These are phyloP conservation scores for Desmophyllum pertusum DNA, from an alignment of 92 coral and sea anemone species.

Conservation along the genomic window DNA sequence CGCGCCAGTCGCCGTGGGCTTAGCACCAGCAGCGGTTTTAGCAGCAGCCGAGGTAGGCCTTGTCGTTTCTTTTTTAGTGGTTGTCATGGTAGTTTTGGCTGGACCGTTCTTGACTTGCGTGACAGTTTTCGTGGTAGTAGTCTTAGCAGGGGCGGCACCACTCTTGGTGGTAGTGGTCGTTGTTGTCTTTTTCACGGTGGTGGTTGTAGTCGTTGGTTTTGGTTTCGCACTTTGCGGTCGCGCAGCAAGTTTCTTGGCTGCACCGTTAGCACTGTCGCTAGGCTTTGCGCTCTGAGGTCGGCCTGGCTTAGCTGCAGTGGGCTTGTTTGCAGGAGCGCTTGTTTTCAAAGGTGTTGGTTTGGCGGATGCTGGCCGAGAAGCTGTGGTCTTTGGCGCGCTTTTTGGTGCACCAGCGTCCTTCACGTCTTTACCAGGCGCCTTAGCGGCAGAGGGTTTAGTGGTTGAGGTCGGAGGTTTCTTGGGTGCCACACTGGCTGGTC, in stretches of 20 bases:
- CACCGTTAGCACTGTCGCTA: conserved; percentile 31
- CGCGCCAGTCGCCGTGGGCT: conserved; percentile 19
- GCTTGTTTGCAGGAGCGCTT: conserved; percentile 33
- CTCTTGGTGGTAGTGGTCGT: conserved; percentile 50
- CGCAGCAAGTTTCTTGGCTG: conserved; percentile 18
- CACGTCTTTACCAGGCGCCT: conserved; percentile 15
- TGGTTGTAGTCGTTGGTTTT: conserved; percentile 66
- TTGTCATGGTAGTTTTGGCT: conserved; percentile 56
- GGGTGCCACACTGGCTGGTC: conserved; percentile 25
- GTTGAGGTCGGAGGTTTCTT: conserved; percentile 17
- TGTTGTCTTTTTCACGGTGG: conserved; percentile 70
- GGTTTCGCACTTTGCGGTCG: conserved; percentile 53
- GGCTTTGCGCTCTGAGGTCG: conserved; percentile 57
- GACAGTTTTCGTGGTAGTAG: conserved; percentile 62
- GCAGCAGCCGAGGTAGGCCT: conserved; percentile 35
- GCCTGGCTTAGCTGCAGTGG: conserved; percentile 26
- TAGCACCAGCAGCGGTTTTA: conserved; percentile 37
- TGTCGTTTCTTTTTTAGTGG: conserved; percentile 39
- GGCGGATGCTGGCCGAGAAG: conserved; percentile 24
- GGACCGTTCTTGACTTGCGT: conserved; percentile 44
- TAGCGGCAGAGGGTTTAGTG: not conserved
- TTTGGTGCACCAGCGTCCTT: conserved; percentile 22
- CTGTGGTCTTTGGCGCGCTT: conserved; percentile 27
- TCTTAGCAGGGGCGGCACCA: conserved; percentile 43
- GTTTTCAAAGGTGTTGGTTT: conserved; percentile 33